A percentile compares a stretch with the other conserved stretches of the same genome.
Evolutionary conservation across 2,888 invertebrate genomes (phyloP).

Genomic region (Eilema depressum): DNA sequence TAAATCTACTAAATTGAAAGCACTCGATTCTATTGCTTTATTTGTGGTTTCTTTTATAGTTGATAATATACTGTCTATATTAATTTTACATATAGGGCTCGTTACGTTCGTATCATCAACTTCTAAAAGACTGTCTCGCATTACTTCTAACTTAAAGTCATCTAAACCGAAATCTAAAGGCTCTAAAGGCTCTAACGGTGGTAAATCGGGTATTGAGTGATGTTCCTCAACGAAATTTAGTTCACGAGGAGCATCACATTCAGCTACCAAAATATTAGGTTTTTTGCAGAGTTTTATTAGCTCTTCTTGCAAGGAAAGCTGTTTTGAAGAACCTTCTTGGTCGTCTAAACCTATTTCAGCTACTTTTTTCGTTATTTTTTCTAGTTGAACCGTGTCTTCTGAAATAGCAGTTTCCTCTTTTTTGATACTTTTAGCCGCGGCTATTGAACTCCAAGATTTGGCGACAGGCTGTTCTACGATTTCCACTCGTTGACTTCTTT

Average conservation of each 20-base stretch:
- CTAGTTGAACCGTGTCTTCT: conserved; percentile 55
- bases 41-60: conserved; percentile 76
- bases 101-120: conserved; percentile 67
- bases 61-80: conserved; percentile 79
- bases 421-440: conserved; percentile 68
- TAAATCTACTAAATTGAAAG: conserved; percentile 79
- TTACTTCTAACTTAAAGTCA: conserved; percentile 80
- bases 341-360: conserved; percentile 48
- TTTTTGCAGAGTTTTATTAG: conserved; percentile 78
- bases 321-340: conserved; percentile 56
- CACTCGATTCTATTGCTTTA: conserved; percentile 72
- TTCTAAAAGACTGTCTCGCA: conserved; percentile 80
- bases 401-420: conserved; percentile 40
- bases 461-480: conserved; percentile 63
- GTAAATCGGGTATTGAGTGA: conserved; percentile 73
- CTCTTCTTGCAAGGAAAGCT: conserved; percentile 76
- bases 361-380: conserved; percentile 38
- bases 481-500: conserved; percentile 55
- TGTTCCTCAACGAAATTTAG: conserved; percentile 82
- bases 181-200: conserved; percentile 76
- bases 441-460: conserved; percentile 86
- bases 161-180: conserved; percentile 78
- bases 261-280: conserved; percentile 82
- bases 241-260: conserved; percentile 79
- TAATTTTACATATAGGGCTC: conserved; percentile 82